Percentiles rank a stretch among this genome's conserved stretches.
Conservation (phyloP, 2,113 vertebrate genomes). For the Melospiza melodia region DNA sequence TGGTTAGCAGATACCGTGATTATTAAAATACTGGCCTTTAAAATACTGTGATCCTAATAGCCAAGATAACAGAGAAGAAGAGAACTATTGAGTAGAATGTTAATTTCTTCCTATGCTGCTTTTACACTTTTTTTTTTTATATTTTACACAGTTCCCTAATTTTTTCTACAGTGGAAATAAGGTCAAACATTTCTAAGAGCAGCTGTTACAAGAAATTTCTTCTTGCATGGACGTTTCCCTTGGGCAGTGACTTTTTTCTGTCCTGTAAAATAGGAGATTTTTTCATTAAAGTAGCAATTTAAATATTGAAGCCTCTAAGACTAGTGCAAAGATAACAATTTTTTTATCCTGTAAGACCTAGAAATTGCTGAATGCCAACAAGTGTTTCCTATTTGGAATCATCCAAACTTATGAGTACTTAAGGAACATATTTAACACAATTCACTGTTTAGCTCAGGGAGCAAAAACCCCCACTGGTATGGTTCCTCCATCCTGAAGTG, state of each 20-base stretch:
- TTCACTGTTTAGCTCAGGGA: not conserved
- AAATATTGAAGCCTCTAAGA: not conserved
- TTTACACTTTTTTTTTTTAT: not conserved
- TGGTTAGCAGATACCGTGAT: not conserved
- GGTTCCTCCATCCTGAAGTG: not conserved
- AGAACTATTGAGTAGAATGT: not conserved
- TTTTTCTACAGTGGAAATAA: not conserved
- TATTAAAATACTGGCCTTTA: not conserved
- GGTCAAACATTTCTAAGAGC: not conserved
- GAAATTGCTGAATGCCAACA: not conserved
- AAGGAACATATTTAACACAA: not conserved
- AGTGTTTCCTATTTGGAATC: not conserved
- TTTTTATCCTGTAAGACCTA: not conserved
- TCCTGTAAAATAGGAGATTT: not conserved
- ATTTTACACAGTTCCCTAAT: not conserved
- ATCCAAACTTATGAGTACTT: not conserved
- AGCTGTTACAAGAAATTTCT: constrained; percentile 14
- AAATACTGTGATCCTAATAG: not conserved
- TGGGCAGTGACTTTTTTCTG: not conserved
- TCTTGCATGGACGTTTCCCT: not conserved
- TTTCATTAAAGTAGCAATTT: not conserved
- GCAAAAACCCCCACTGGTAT: accelerated
- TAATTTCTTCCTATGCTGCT: not conserved
- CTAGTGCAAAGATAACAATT: not conserved
- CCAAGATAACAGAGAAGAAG: not conserved